These are phyloP conservation scores for Mandrillus leucophaeus DNA, from an alignment of 2,113 vertebrate species.

Conservation along the genomic window DNA sequence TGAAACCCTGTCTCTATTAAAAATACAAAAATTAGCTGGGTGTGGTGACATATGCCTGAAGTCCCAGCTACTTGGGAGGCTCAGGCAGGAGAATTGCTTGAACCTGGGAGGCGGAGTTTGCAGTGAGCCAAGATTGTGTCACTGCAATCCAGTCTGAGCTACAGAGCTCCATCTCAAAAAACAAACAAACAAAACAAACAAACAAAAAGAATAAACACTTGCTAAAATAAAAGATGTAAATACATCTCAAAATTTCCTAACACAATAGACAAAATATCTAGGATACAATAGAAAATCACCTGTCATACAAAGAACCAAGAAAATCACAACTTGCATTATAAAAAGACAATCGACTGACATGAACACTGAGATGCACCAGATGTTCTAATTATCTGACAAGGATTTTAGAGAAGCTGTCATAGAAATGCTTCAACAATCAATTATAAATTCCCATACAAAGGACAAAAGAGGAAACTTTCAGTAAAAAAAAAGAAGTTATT, in stretches of 20 bases:
- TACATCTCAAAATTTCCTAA: neutral
- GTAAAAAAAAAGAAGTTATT: neutral
- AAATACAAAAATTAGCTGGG: too few relatives aligned
- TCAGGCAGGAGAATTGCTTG: too few relatives aligned
- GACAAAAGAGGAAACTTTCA: neutral
- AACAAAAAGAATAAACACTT: neutral
- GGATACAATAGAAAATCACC: neutral
- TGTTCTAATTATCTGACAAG: neutral
- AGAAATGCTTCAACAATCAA: neutral
- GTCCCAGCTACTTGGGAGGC: too few relatives aligned
- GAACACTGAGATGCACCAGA: neutral
- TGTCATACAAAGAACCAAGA: neutral
- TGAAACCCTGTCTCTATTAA: too few relatives aligned
- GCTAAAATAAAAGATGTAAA: conserved; percentile 3
- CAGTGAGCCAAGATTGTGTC: too few relatives aligned
- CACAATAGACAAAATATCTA: neutral
- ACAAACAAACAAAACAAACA: too few relatives aligned
- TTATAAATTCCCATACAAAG: neutral
- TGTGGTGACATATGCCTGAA: too few relatives aligned
- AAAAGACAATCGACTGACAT: neutral
- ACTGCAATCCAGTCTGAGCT: too few relatives aligned
- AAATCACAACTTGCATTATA: neutral
- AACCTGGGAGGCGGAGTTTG: too few relatives aligned
- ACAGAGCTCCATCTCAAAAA: too few relatives aligned
- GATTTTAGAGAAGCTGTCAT: neutral